Evolutionary conservation across 2,888 invertebrate genomes (phyloP), one percentile per base, ranked within the genome.

Genomic region (Geophilus truncorum): DNA sequence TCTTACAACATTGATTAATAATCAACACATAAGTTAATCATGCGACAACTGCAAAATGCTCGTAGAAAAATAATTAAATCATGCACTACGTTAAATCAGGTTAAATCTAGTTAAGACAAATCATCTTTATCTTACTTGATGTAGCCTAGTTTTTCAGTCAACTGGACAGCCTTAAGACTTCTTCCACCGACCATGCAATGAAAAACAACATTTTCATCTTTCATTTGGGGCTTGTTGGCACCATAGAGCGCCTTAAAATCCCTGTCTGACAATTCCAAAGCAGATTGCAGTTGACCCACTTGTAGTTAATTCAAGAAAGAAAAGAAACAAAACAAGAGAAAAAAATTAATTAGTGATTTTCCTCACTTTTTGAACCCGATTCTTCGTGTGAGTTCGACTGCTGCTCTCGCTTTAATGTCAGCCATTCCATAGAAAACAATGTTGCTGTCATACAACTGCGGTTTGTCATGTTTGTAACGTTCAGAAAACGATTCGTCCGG

Each of bases 211-310:
- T 81, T 80, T 5, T 90, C 89, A 32, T 82, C 79, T 12, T 80
- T 51, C 12, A 62, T 34, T 25, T 78, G 23, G 12, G 93, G 93
- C 84, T 92, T 92, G 0, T 88, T 84, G 80, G 88, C 89, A 0
- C 89, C 88, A 85, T 89, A 93, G 81, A 87, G 89, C 45, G 88
- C 84, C 83, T 89, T 84, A 85, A 93, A 93, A 34, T 89, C 89
- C 45, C 89, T 87, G 0, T 89, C 87, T 12, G 89, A 84, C 84
- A 89, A 85, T 81, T 87, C 85, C 4, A 92, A 85, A 18, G 86
- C 87, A 81, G 88, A 84, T 77, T 84, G 83, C 9, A 86, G 81
- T 77, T 86, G 83, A 51, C 84, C 84, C 80, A 86, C 86, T 86
- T 82, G 25, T n/a, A 77, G 32, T 32, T 21, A 18, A 10, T 21